Base-by-base conservation (phyloP, 92 coral and sea anemone genomes). In the Porites cylindrica region DNA sequence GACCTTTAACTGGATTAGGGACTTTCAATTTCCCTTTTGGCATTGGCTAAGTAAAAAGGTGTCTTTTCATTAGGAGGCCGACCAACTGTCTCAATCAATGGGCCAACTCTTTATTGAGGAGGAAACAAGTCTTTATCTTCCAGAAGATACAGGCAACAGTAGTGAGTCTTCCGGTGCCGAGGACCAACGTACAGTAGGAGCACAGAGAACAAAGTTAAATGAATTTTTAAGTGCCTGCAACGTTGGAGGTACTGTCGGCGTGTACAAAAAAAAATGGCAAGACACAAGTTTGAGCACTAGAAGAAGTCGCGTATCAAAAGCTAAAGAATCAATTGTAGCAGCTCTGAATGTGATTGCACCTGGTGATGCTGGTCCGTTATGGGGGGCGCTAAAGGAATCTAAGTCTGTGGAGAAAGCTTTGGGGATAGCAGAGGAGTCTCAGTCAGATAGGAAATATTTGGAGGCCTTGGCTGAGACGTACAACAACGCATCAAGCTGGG, bases 331-430 rank as follows among this genome's bases (percentile, higher is more conserved):
- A 38, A 85, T 90, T 52, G 93, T 90, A 43, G 90, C 90, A 1
- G 90, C 80, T 4, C 75, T 90, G 26, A 85, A 90, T 59, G 90
- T 90, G 24, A 90, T 90, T 66, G 72, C 93, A n/a, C 93, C 93
- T 52, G 82, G 85, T 10, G 89, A 76, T 50, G 80, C 84, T 3
- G 85, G 75, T 19, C 52, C 29, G 1, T 60, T 75, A 54, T 78
- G 82, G 82, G 78, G 53, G 7, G 78, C 78, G 51, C 16, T 74
- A 17, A 69, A 69, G 16, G 74, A 12, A 10, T 69, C 74, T 8
- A 24, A 69, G 23, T 52, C 21, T 3, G 79, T 75, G 7, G 79
- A 75, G 16, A 75, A 75, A 47, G 62, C 61, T 14, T 26, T 75
- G 20, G 12, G 24, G 6, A 8, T 52, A 19, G 8, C 16, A 2